phyloP scores from a whole-genome alignment of 2,113 vertebrate species.

The Corythaixoides concolor region DNA sequence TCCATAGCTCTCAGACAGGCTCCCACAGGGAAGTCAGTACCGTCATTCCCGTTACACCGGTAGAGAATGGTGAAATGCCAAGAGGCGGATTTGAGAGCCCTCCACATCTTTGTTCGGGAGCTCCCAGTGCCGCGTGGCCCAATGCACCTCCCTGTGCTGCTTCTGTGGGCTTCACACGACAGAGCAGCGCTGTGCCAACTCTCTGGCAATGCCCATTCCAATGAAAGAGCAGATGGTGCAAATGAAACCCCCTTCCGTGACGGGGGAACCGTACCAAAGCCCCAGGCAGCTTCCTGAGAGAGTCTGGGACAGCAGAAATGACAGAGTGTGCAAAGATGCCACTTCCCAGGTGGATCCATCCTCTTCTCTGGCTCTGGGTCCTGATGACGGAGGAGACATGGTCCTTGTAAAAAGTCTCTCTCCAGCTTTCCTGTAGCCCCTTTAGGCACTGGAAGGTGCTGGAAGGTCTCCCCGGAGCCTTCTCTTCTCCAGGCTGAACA shows the following conservation, averaged over 20 bases:
- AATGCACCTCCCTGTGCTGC: background rate
- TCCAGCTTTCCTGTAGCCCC: too few relatives aligned
- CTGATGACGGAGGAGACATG: background rate
- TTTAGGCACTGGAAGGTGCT: too few relatives aligned
- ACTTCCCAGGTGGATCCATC: accelerated
- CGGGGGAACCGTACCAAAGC: background rate
- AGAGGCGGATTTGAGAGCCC: background rate
- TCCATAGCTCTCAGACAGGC: background rate
- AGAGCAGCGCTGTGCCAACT: too few relatives aligned
- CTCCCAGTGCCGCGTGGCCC: background rate
- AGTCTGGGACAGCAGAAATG: background rate
- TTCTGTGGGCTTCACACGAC: background rate
- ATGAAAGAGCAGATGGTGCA: background rate
- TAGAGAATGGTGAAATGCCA: background rate
- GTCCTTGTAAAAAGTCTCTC: too few relatives aligned
- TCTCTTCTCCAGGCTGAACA: too few relatives aligned
- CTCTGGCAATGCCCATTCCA: background rate
- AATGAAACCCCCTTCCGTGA: too few relatives aligned
- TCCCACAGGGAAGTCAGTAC: background rate
- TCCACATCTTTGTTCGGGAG: background rate
- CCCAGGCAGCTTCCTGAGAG: too few relatives aligned
- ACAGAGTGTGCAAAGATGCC: too few relatives aligned
- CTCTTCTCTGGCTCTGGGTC: background rate
- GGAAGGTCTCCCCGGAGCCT: too few relatives aligned
- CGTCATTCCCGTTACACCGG: too few relatives aligned